These are phyloP conservation scores for Agrenia bidenticulata DNA, from an alignment of 2,888 invertebrate genomes.

Conservation along the genomic window DNA sequence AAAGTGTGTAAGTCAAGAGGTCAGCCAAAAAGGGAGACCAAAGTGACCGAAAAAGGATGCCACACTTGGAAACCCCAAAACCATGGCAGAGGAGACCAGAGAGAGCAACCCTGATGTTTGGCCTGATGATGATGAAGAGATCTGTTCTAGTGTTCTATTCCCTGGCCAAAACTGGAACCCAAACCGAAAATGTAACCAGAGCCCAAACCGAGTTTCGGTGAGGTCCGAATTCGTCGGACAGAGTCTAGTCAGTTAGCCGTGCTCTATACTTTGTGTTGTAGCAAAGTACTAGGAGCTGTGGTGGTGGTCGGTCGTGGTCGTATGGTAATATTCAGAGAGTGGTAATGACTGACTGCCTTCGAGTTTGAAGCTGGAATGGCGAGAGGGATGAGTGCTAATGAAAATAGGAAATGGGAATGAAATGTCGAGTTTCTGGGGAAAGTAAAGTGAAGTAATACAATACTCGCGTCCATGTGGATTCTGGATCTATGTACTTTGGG, in stretches of 20 bases:
- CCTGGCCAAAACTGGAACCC: conserved; percentile 8
- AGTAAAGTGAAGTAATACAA: conserved; percentile 5
- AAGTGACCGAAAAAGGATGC: conserved; percentile 14
- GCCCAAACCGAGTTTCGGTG: not conserved
- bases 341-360: conserved; percentile 8
- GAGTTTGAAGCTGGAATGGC: not conserved
- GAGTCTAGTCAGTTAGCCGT: not conserved
- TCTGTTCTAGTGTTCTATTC: not conserved
- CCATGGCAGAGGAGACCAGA: not conserved
- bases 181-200: conserved; percentile 10
- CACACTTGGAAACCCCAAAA: conserved; percentile 12
- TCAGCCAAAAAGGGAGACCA: conserved; percentile 1
- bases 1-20: not conserved
- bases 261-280: not conserved
- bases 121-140: conserved; percentile 9
- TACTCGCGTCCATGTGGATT: not conserved
- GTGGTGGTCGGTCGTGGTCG: conserved; percentile 19
- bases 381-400: conserved; percentile 42
- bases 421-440: conserved; percentile 16
- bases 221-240: conserved; percentile 16
- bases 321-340: not conserved
- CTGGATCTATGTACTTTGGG: not conserved
- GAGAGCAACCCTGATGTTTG: not conserved
- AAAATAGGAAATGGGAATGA: conserved; percentile 48
- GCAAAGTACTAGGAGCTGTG: not conserved